Base-by-base conservation (phyloP, 1,140 invertebrate genomes). In the Drosophila pallidifrons region DNA sequence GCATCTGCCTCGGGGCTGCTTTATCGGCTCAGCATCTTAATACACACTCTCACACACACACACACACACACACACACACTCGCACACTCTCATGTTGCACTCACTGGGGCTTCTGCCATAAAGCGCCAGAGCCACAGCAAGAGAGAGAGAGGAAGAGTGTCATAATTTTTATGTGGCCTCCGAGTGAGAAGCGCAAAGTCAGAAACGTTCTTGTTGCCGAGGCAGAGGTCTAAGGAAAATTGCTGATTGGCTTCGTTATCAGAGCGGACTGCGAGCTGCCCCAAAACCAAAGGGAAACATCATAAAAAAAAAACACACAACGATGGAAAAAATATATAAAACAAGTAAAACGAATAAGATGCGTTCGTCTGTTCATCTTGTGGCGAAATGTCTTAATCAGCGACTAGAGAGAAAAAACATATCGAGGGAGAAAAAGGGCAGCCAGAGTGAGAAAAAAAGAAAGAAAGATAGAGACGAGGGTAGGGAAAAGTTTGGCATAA, bases 331-430 rank as follows among this genome's bases (percentile, higher is more conserved):
- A 65, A 73, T 57, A 13, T 25, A 11, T 13, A 55, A 38, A 59
- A 60, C 10, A 64, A 43, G 10, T 61, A 61, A 47, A 28, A 63
- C 35, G 43, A 38, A 45, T n/a, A 16, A 67, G 65, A 70, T 60
- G 66, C 54, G 71, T 63, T 38, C 47, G 55, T 61, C 45, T 49
- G 13, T 63, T 38, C 47, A 47, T 61, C 45, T 49, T 35, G 41
- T 49, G 8, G 66, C 70, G 61, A 80, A 82, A 82, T 80, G 79
- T 83, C 72, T 81, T 81, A 79, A 81, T 83, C 79, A 83, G 65
- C 67, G 54, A 58, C 52, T 49, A 67, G 60, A 51, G 30, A 65
- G 45, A 30, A 20, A 38, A 55, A 51, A 38, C 3, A 25, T 3
- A 25, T 25, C 20, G 8, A 6, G 15, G 60, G 5, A 55, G 30